Conservation (phyloP, 2,888 invertebrate genomes). For the Phlogophora meticulosa region DNA sequence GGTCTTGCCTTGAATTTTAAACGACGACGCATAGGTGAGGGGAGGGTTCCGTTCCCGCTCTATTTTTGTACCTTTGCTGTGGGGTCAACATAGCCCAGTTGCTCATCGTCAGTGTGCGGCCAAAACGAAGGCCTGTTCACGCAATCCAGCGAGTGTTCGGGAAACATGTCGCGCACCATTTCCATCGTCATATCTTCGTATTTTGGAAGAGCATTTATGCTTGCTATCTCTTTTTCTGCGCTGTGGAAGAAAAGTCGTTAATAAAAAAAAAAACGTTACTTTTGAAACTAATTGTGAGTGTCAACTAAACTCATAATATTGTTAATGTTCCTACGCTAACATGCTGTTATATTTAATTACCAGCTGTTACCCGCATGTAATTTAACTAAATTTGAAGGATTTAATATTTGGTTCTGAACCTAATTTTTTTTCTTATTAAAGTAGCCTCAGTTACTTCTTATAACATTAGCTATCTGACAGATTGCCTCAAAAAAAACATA, state of each 20-base stretch:
- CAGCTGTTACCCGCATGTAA: too few relatives aligned
- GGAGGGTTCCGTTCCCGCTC: conserved; percentile 10
- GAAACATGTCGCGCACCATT: conserved; percentile 77
- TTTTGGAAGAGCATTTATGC: conserved; percentile 78
- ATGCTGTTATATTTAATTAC: too few relatives aligned
- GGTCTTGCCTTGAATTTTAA: conserved; percentile 10
- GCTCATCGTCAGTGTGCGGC: conserved; percentile 85
- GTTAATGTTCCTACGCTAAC: not conserved
- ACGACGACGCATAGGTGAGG: not conserved
- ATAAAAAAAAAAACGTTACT: not conserved
- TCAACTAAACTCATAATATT: not conserved
- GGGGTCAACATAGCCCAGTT: conserved; percentile 75
- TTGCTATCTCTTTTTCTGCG: conserved; percentile 75
- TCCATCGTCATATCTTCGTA: conserved; percentile 85
- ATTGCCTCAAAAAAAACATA: too few relatives aligned
- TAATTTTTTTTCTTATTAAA: too few relatives aligned
- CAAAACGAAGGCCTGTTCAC: conserved; percentile 83
- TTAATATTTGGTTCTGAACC: too few relatives aligned
- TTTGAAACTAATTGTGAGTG: not conserved
- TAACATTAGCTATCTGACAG: too few relatives aligned
- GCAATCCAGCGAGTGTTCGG: conserved; percentile 75
- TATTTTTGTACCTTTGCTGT: conserved; percentile 41
- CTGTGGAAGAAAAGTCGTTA: conserved; percentile 61
- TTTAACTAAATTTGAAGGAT: too few relatives aligned
- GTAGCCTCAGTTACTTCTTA: too few relatives aligned